Conservation (phyloP, 2,797 vertebrate species). For the Melopsittacus undulatus region DNA sequence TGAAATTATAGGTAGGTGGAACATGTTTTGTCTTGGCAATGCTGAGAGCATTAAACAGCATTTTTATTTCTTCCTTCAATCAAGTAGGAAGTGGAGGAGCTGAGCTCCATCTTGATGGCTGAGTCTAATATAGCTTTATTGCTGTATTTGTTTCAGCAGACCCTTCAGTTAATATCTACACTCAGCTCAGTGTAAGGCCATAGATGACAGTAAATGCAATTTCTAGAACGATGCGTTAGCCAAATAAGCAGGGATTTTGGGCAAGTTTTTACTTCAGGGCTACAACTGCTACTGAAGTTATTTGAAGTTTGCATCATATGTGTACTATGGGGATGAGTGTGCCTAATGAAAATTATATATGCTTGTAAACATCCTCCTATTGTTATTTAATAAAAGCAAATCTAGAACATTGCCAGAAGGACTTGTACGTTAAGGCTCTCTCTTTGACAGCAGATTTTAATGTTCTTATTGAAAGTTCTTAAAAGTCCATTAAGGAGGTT, state of each 20-base stretch:
- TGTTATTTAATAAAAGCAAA: constrained; percentile 47
- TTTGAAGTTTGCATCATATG: constrained; percentile 21
- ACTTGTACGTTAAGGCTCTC: background rate
- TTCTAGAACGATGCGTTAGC: background rate
- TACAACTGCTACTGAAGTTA: constrained; percentile 20
- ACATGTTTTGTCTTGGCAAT: background rate
- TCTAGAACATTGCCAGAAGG: constrained; percentile 18
- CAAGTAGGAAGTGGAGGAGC: background rate
- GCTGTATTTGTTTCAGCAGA: background rate
- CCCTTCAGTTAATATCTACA: background rate
- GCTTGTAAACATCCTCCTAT: constrained; percentile 51
- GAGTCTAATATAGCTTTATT: background rate
- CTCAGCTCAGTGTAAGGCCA: background rate
- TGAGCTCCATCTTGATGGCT: background rate
- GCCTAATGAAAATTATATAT: constrained; percentile 55
- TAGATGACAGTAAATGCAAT: background rate
- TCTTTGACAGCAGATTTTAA: constrained; percentile 30
- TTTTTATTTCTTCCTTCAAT: background rate
- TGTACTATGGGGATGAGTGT: background rate
- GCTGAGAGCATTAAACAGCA: background rate
- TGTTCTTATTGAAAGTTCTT: constrained; percentile 18
- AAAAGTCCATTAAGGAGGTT: background rate
- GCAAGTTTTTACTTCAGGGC: background rate
- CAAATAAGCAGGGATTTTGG: background rate
- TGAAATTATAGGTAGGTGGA: background rate